Base-by-base conservation (phyloP, 2,888 invertebrate species). In the Deilephila elpenor region DNA sequence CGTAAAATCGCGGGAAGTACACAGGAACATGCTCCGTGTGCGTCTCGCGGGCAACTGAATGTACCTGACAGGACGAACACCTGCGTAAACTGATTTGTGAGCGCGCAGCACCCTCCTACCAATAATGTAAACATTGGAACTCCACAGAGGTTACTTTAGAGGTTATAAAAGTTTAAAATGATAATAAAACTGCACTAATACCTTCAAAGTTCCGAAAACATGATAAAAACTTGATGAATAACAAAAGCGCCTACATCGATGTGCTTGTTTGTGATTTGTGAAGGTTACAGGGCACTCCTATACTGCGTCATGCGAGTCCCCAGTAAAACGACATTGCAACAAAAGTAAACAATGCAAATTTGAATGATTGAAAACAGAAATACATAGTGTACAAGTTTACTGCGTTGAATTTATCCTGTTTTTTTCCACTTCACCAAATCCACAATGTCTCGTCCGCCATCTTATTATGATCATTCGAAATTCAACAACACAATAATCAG, bases 381-480 rank as follows among this genome's bases (percentile, higher is more conserved):
- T 25, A 67, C 0, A 25, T 25, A 25, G 6, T 37, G 37, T 37
- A 64, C 8, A 11, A 51, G 14, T 44, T 20, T 32, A 8, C 20
- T 25, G 25, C 25, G 7, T 8, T 19, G 25, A 71, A 44, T 34
- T 37, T 20, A 60, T 19, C 19, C 20, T 60, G 20, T 60, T 71
- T 71, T 60, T 71, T 60, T 71, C 32, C 71, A 29, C 67, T 73
- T 51, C 34, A 59, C 70, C 72, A 70, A 60, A 59, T 74, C 71
- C 44, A 51, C 76, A 67, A 74, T 74, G 71, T 60, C 74, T 72
- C 71, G 79, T 80, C 81, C 81, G 84, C 82, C 82, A 83, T 85
- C 79, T 83, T 82, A 82, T 76, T 51, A 64, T 7, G 44, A 25
- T 67, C 51, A 6, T 25, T 25, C 51, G 6, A 44, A 74, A 53